A percentile compares a stretch with the other conserved stretches of the same genome.
Evolutionary conservation across 1,140 invertebrate species (phyloP).

Genomic region (Trachymyrmex septentrionalis): DNA sequence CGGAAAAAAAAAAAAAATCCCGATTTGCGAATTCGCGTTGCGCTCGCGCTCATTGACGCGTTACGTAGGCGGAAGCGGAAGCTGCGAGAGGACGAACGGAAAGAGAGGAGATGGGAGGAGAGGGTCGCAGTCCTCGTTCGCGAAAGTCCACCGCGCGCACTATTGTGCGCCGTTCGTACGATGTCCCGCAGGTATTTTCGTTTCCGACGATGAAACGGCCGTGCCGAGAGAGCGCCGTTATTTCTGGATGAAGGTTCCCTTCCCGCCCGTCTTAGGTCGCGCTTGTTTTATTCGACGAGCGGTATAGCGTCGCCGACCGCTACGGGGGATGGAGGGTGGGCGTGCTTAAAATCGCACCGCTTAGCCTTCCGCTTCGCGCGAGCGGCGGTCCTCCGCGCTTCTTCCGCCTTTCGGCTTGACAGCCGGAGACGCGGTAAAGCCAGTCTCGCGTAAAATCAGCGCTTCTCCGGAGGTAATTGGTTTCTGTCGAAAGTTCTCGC

Average conservation of each 20-base stretch:
- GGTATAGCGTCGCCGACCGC: conserved; percentile 6
- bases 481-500: conserved; percentile 55
- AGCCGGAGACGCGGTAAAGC: conserved; percentile 36
- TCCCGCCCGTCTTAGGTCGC: conserved; percentile 2
- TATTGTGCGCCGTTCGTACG: conserved; percentile 23
- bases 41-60: conserved; percentile 30
- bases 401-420: conserved; percentile 18
- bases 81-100: background rate
- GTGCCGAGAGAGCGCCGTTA: conserved; percentile 48
- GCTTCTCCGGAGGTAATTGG: conserved; percentile 50
- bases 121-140: conserved; percentile 1
- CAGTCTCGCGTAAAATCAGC: conserved; percentile 59
- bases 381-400: background rate
- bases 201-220: conserved; percentile 54
- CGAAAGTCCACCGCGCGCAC: conserved; percentile 6
- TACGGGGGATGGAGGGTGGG: background rate
- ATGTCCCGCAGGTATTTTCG: conserved; percentile 58
- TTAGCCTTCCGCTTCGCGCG: conserved; percentile 3
- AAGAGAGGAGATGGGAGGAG: too few relatives aligned
- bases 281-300: conserved; percentile 60
- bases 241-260: conserved; percentile 56
- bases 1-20: background rate
- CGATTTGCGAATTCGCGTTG: background rate
- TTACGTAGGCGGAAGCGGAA: background rate
- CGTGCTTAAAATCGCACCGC: conserved; percentile 46